A percentile compares a stretch with the other conserved stretches of the same genome.
Evolutionary conservation across 2,888 invertebrate genomes (phyloP).

Genomic region (Protula sp.): DNA sequence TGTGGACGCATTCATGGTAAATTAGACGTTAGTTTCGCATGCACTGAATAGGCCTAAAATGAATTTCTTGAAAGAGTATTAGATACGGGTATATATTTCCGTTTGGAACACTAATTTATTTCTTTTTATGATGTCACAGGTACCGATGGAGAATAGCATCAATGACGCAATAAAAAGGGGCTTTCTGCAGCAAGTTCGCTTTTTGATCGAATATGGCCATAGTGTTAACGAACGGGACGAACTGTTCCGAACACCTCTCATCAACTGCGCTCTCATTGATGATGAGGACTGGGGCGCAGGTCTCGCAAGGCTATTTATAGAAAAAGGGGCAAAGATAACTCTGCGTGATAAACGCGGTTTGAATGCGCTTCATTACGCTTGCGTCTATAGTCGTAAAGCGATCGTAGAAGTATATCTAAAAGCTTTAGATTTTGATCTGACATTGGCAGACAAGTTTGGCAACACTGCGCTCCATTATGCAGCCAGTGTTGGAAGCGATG

Average conservation of each 20-base stretch:
- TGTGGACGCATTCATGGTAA: too few relatives aligned
- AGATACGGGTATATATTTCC: too few relatives aligned
- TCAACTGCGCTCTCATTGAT: slow-evolving; percentile 42
- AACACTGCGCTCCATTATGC: slow-evolving; percentile 50
- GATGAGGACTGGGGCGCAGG: slow-evolving; percentile 44
- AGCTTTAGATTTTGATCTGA: slow-evolving; percentile 47
- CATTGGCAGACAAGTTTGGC: slow-evolving; percentile 38
- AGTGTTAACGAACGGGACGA: slow-evolving; percentile 36
- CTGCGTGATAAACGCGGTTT: slow-evolving; percentile 37
- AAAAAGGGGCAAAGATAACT: slow-evolving; percentile 38
- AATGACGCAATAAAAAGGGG: slow-evolving; percentile 40
- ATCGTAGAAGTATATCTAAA: slow-evolving; percentile 26
- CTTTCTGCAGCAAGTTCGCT: slow-evolving; percentile 45
- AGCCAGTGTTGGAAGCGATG: slow-evolving; percentile 32
- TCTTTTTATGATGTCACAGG: too few relatives aligned
- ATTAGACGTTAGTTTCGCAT: too few relatives aligned
- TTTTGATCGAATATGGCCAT: slow-evolving; percentile 38
- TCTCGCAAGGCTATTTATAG: slow-evolving; percentile 45
- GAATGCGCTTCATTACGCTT: slow-evolving; percentile 48
- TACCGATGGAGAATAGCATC: slow-evolving; percentile 16
- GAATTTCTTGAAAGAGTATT: too few relatives aligned
- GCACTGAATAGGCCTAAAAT: too few relatives aligned
- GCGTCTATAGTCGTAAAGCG: slow-evolving; percentile 36
- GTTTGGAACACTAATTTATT: too few relatives aligned
- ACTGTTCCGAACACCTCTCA: slow-evolving; percentile 40